Base-by-base conservation (phyloP, 2,113 vertebrate species). In the Semnornis frantzii region DNA sequence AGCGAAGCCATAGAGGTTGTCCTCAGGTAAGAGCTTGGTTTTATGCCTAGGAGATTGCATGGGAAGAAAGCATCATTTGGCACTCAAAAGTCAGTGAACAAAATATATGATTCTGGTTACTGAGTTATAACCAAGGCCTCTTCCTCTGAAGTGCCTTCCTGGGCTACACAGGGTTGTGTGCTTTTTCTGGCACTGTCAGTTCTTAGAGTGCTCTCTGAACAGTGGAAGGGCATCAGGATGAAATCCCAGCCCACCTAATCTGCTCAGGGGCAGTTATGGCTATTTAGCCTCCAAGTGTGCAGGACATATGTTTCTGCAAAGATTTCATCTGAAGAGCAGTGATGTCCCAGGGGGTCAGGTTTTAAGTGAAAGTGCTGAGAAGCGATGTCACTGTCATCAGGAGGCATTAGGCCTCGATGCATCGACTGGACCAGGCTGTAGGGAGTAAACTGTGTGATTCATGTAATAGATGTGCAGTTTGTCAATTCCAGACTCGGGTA, bases 191-290 rank as follows among this genome's bases (percentile, higher is more conserved):
- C 4, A 6, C n/a, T 70, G 50, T 21, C 30, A 66, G 20, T 66
- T 82, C 30, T 73, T 73, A 8, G 24, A 50, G 24, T 68, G 6
- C 57, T 82, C 87, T 80, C 52, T 73, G 34, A 92, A 28, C 3
- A 7, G 18, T 37, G 15, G 2, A 48, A 73, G 10, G 15, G 15
- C 28, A 59, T 46, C 0, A 0, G 4, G 2, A 1, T 48, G 77
- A 78, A 84, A 60, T 39, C n/a, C 8, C 19, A 12, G 31, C 14
- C 62, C 14, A 0, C 8, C 13, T 62, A 31, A 17, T 30, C 82
- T 73, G 28, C 3, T 3, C 70, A 19, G 16, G 30, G 24, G 4
- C 9, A 86, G 37, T 63, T 59, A 64, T 0, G 8, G 10, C 5
- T 52, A 52, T 75, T 87, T 44, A 62, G 17, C 25, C 44, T 87